Evolutionary conservation across 2,888 invertebrate species (phyloP).

Genomic region (Mellilla xanthometata): DNA sequence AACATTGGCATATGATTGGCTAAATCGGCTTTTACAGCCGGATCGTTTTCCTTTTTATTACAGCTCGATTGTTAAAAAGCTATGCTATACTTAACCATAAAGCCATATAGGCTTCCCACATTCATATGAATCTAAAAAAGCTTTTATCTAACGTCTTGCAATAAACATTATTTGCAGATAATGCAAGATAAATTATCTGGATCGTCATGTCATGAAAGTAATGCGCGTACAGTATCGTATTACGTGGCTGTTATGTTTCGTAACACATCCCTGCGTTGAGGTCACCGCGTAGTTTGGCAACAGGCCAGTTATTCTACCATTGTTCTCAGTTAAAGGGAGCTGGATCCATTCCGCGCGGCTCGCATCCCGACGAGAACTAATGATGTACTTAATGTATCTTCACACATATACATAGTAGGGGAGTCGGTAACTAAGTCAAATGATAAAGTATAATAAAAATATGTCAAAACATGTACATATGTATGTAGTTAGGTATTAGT

Average conservation of each 20-base stretch:
- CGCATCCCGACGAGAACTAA: constrained; percentile 8
- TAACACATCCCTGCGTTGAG: constrained; percentile 8
- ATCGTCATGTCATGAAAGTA: constrained; percentile 7
- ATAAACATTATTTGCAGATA: background rate
- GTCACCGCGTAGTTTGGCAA: constrained; percentile 34
- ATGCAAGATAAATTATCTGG: background rate
- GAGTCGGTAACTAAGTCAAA: too few relatives aligned
- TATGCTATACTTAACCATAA: too few relatives aligned
- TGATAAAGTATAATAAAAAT: too few relatives aligned
- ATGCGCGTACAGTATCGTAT: constrained; percentile 5
- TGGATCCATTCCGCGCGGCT: constrained; percentile 9
- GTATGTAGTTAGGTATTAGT: too few relatives aligned
- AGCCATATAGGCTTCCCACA: too few relatives aligned
- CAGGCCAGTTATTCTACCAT: constrained; percentile 29
- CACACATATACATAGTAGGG: background rate
- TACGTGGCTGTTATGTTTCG: constrained; percentile 6
- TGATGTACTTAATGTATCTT: constrained; percentile 3
- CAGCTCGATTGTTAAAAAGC: too few relatives aligned
- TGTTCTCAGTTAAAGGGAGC: constrained; percentile 24
- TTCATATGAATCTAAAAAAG: too few relatives aligned
- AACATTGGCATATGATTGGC: too few relatives aligned
- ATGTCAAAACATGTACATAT: too few relatives aligned
- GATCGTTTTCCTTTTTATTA: too few relatives aligned
- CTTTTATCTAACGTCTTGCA: too few relatives aligned
- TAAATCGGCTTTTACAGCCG: too few relatives aligned